These are phyloP conservation scores for Copsychus sechellarum DNA, from an alignment of 2,113 vertebrate genomes.

Conservation along the genomic window DNA sequence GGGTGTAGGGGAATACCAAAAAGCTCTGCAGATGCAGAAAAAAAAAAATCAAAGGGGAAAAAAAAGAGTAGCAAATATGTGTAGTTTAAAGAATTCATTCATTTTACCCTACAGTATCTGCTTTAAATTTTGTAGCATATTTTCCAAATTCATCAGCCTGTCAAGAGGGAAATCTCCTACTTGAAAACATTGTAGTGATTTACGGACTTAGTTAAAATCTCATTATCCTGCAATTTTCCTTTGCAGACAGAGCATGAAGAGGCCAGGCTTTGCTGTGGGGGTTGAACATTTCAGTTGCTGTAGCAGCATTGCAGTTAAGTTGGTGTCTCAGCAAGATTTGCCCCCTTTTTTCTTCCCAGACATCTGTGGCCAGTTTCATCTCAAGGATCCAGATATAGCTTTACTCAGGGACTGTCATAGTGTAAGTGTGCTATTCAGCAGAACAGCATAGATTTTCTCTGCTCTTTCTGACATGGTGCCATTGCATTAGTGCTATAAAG, in stretches of 20 bases:
- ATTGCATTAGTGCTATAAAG: background rate
- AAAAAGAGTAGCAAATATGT: background rate
- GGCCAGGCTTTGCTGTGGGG: background rate
- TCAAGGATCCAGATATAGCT: background rate
- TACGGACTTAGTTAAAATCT: background rate
- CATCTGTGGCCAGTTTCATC: background rate
- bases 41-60: background rate
- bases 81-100: background rate
- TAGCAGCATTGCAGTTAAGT: background rate
- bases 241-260: background rate
- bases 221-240: background rate
- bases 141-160: background rate
- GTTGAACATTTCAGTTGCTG: background rate
- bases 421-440: background rate
- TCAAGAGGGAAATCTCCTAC: background rate
- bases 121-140: background rate
- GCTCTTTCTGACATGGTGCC: background rate
- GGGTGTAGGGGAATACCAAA: background rate
- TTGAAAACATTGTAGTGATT: constrained; percentile 7
- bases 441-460: background rate
- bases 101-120: background rate
- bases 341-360: background rate
- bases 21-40: background rate
- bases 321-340: background rate
- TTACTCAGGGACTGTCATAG: background rate